Evolutionary conservation across 2,888 invertebrate species (phyloP), one percentile per base, ranked within the genome.

Genomic region (Thysanoteuthis rhombus): DNA sequence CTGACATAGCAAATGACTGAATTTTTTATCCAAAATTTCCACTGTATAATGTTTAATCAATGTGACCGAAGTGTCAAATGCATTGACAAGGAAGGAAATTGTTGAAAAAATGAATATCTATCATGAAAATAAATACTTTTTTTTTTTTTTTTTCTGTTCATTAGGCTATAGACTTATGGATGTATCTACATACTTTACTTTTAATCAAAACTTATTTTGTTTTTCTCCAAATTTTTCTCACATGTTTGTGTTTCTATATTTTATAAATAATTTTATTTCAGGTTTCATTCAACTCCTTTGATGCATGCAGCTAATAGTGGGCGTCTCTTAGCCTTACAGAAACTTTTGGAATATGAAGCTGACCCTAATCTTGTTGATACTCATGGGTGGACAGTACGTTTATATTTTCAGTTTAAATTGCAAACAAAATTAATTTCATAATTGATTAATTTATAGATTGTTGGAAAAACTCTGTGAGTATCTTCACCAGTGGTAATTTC

Each of bases 291-390:
- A 94, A 96, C 97, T 22, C 96, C 97, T 5, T 95, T 97, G 93
- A 97, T 97, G 96, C 97, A 97, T 96, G 97, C 97, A 58, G 96
- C 97, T 28, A 96, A 97, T 94, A 97, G 97, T 94, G 97, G 97
- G 8, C 95, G 96, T 89, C 75, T 94, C 0, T 94, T 94, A n/a
- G 95, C 97, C n/a, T 96, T 97, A 5, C 94, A 96, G 93, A 94
- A 94, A 45, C 96, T 97, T 39, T 94, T 97, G 25, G 95, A 96
- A 8, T 94, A 95, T 75, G 96, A 96, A n/a, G 97, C 97, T 6
- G 95, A 96, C 93, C 94, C 97, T 32, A 96, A 97, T 95, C 95
- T 95, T 45, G 96, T 96, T 94, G 97, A 97, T 94, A 96, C 96
- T 42, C 95, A 96, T 94, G 97, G 97, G 47, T 97, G 96, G 96